Base-by-base conservation (phyloP, 2,888 invertebrate species). In the Polia nebulosa region DNA sequence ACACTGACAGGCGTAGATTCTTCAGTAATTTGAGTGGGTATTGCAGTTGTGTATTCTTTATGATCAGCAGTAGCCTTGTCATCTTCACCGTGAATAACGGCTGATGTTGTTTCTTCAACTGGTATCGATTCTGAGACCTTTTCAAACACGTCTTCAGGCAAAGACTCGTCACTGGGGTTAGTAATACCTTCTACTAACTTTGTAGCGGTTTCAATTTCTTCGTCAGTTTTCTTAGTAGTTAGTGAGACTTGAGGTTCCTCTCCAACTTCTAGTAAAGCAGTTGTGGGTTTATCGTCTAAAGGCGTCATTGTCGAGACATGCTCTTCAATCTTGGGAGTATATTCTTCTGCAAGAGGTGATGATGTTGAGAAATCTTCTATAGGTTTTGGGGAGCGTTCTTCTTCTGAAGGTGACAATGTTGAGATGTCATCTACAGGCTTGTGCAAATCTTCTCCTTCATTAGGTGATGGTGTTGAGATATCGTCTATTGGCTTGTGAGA, bases 281-380 rank as follows among this genome's bases (percentile, higher is more conserved):
- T 78, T 25, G 74, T 70, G 2, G 17, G 25, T 47, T 77, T 69
- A 25, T 65, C 67, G 2, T 67, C 39, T 11, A 41, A 25, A 55
- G 66, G 58, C 32, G 56, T 45, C 22, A 61, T 39, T 32, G 73
- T 70, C 41, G 74, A 63, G 44, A 79, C 65, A 44, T 77, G 74
- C 13, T 75, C 76, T 22, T 67, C 44, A 47, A 77, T 57, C 63
- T 77, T 70, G 22, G 81, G 71, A 15, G 85, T 80, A 64, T 82
- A 71, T 34, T 85, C 82, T 56, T 81, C 84, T 8, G 53, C 11
- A 1, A 15, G 8, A 41, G 72, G 34, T 34, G 52, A 34, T 8
- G 45, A 29, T 53, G 70, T 53, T 27, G 70, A 47, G 47, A 47
- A n/a, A 20, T 53, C 73, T n/a, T 47, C 62, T 11, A 20, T n/a